Conservation (phyloP, 1,140 invertebrate genomes). For the Solen grandis region DNA sequence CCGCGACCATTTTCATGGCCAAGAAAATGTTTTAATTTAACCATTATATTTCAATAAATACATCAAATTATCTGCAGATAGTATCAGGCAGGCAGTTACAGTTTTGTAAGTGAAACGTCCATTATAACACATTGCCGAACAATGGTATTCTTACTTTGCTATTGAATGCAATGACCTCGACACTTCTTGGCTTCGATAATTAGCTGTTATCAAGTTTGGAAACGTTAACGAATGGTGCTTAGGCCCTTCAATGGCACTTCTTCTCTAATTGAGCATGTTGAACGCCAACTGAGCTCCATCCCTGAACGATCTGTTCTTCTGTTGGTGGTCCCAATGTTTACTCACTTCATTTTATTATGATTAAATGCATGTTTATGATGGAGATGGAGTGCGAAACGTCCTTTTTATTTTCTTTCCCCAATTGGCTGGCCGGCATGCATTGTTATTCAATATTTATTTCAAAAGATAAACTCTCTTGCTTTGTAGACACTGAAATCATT, state of each 20-base stretch:
- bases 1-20: not conserved
- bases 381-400: slow-evolving; percentile 29
- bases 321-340: slow-evolving; percentile 38
- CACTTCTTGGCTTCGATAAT: no score
- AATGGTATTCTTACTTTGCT: no score
- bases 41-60: slow-evolving; percentile 22
- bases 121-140: slow-evolving; percentile 35
- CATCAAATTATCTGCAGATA: slow-evolving; percentile 41
- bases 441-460: no score
- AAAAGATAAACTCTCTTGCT: no score
- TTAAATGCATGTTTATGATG: slow-evolving; percentile 41
- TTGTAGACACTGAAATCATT: no score
- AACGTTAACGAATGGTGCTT: no score
- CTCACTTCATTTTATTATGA: slow-evolving; percentile 42
- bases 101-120: slow-evolving; percentile 20
- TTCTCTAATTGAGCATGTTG: slow-evolving; percentile 29
- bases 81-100: slow-evolving; percentile 23
- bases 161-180: no score
- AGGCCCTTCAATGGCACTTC: no score
- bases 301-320: not conserved
- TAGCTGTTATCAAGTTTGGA: no score
- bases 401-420: slow-evolving; percentile 18
- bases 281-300: not conserved
- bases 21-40: slow-evolving; percentile 28
- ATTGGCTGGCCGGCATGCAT: no score